phyloP scores from a whole-genome alignment of 2,797 vertebrate species.

The Trachops cirrhosus region DNA sequence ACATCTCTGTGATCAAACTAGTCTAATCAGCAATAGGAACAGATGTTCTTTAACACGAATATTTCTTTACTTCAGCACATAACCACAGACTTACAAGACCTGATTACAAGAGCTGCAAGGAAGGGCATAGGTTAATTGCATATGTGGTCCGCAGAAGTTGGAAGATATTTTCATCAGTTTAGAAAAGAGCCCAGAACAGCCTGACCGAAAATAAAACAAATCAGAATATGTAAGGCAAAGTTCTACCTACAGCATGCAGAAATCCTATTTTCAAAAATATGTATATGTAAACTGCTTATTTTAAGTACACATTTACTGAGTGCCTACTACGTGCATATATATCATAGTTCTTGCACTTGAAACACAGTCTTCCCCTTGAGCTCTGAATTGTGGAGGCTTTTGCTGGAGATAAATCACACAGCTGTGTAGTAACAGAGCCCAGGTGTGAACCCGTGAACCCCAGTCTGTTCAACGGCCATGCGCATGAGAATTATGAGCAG shows the following conservation, averaged over 20 bases:
- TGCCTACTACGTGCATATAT: not conserved
- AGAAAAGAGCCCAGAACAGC: not conserved
- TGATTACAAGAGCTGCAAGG: not conserved
- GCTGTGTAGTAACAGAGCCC: not conserved
- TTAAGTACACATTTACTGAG: not conserved
- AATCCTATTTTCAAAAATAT: not conserved
- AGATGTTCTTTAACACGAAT: not conserved
- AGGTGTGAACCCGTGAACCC: not conserved
- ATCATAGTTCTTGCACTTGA: not conserved
- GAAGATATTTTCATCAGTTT: not conserved
- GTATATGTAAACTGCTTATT: not conserved
- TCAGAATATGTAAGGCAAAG: not conserved
- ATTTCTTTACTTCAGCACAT: not conserved
- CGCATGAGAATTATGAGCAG: not conserved
- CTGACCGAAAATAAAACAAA: not conserved
- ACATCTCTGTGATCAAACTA: not conserved
- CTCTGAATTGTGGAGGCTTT: not conserved
- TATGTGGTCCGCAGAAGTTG: not conserved
- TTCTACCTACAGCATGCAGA: not conserved
- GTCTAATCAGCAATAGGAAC: not conserved
- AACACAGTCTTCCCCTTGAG: not conserved
- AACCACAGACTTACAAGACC: not conserved
- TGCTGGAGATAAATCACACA: not conserved
- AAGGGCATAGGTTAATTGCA: not conserved
- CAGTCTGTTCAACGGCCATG: not conserved